Evolutionary conservation across 2,797 vertebrate genomes (phyloP).

Genomic region (Lutjanus campechanus): DNA sequence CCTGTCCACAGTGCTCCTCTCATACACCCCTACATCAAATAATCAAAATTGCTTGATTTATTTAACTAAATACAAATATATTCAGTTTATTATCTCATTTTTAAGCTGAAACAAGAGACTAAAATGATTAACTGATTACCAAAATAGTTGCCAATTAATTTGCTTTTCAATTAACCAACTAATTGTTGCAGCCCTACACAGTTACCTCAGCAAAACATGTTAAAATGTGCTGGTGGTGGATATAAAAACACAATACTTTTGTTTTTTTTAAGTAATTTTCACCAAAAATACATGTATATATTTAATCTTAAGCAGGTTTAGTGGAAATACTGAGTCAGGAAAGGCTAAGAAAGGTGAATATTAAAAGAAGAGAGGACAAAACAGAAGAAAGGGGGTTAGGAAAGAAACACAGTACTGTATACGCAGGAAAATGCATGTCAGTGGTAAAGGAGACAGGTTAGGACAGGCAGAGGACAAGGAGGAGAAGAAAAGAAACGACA

Average conservation of each 20-base stretch:
- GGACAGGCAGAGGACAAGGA: constrained; percentile 9
- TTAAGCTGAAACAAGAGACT: not conserved
- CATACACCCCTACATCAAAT: no score
- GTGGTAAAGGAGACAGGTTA: not conserved
- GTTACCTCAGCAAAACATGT: not conserved
- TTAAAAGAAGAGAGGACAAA: not conserved
- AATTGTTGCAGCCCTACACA: not conserved
- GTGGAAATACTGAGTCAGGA: not conserved
- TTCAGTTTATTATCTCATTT: not conserved
- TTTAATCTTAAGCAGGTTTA: not conserved
- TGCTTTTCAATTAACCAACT: not conserved
- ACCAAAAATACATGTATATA: not conserved
- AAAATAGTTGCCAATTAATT: not conserved
- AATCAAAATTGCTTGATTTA: no score
- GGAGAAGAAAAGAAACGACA: constrained; percentile 13
- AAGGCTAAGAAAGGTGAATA: not conserved
- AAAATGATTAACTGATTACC: not conserved
- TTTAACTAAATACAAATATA: no score
- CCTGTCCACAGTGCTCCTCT: no score
- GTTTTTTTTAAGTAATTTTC: no score
- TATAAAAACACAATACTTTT: not conserved
- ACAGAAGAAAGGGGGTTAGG: not conserved
- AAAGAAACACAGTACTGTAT: not conserved
- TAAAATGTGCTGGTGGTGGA: not conserved
- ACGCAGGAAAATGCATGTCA: not conserved